phyloP scores from a whole-genome alignment of 2,113 vertebrate genomes.

The Mormoops blainvillei region DNA sequence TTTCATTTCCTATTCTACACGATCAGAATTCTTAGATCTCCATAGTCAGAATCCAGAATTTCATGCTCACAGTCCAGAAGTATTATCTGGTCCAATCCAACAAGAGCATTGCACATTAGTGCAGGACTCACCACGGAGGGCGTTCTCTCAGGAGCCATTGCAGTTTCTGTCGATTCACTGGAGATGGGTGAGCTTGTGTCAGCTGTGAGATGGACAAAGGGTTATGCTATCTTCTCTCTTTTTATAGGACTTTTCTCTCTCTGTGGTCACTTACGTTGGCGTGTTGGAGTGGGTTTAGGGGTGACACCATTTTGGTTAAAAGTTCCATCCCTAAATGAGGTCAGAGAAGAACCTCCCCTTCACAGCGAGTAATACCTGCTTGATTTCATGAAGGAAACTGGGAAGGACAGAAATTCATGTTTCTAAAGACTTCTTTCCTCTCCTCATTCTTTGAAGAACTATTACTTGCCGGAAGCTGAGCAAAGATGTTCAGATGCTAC shows the following conservation, averaged over 20 bases:
- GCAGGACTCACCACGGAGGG: slow-evolving; percentile 48
- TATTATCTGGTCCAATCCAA: neutral
- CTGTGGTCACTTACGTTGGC: slow-evolving; percentile 51
- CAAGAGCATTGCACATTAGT: neutral
- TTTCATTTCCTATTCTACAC: neutral
- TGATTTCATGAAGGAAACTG: neutral
- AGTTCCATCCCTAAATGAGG: slow-evolving; percentile 65
- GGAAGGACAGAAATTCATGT: slow-evolving; percentile 19
- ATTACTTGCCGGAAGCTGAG: neutral
- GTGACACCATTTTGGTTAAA: slow-evolving; percentile 54
- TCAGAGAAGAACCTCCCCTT: slow-evolving; percentile 47
- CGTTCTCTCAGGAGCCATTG: slow-evolving; percentile 15
- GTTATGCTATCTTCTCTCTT: neutral
- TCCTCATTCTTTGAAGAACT: neutral
- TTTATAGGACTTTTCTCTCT: slow-evolving; percentile 55
- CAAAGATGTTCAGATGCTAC: neutral
- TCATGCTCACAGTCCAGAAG: neutral
- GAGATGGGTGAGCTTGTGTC: neutral
- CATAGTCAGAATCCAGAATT: neutral
- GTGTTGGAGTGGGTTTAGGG: neutral
- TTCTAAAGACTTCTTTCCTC: neutral
- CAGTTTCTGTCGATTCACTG: neutral
- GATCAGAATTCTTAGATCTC: neutral
- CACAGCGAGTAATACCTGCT: neutral
- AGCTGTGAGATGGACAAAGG: neutral